A percentile compares a stretch with the other conserved stretches of the same genome.
phyloP scores from a whole-genome alignment of 1,140 invertebrate genomes.

The Plutomurus gul region DNA sequence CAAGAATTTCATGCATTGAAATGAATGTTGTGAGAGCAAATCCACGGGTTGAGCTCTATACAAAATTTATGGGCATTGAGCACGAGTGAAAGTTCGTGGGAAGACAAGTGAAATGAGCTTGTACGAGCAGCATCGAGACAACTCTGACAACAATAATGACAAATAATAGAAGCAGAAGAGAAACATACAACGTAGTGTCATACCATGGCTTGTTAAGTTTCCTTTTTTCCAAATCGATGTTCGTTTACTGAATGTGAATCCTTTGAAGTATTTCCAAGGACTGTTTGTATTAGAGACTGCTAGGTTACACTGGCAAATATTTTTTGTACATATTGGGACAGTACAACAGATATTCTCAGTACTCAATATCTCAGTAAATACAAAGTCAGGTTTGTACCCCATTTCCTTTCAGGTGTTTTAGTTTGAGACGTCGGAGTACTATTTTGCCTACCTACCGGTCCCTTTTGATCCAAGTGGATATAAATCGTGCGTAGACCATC shows the following conservation, averaged over 20 bases:
- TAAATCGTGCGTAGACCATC: too few species aligned
- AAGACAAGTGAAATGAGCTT: not conserved
- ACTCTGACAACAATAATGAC: not conserved
- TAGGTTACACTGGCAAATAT: too few species aligned
- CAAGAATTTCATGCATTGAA: too few species aligned
- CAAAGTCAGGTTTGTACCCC: not conserved
- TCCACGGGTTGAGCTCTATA: too few species aligned
- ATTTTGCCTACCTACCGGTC: too few species aligned
- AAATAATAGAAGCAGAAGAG: not conserved
- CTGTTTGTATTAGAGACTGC: too few species aligned
- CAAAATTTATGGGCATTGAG: not conserved
- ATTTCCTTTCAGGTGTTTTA: not conserved
- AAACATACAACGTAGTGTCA: not conserved
- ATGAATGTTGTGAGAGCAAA: too few species aligned
- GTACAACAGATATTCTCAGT: too few species aligned
- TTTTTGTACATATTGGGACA: too few species aligned
- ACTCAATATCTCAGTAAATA: not conserved
- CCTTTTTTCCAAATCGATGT: not conserved
- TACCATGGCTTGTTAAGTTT: slow-evolving; percentile 1
- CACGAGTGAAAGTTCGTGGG: not conserved
- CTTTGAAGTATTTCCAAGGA: too few species aligned
- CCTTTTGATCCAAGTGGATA: too few species aligned
- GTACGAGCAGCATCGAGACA: not conserved
- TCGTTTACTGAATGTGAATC: not conserved
- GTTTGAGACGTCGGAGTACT: too few species aligned